phyloP scores from a whole-genome alignment of 2,113 vertebrate species.

The Loxodonta africana region DNA sequence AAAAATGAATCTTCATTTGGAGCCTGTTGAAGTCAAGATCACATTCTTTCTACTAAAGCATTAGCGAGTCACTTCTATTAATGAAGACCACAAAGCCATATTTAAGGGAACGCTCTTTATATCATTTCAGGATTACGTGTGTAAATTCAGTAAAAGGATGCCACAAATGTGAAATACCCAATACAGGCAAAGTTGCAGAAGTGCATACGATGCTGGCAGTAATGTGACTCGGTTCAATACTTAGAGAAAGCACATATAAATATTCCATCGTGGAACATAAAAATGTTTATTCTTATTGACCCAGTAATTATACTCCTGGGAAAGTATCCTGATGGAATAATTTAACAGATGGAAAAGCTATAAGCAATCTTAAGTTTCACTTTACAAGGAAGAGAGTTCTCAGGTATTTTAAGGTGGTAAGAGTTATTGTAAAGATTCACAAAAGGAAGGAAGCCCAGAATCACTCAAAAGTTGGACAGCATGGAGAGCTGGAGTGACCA shows the following conservation, averaged over 20 bases:
- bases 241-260: constrained; percentile 65
- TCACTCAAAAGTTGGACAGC: not conserved
- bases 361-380: not conserved
- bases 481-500: not conserved
- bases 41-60: constrained; percentile 3
- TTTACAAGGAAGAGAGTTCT: not conserved
- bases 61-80: constrained; percentile 28
- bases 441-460: not conserved
- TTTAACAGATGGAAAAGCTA: constrained; percentile 44
- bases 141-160: not conserved
- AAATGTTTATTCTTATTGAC: constrained; percentile 70
- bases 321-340: constrained; percentile 56
- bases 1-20: constrained; percentile 56
- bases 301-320: constrained; percentile 33
- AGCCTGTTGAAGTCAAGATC: not conserved
- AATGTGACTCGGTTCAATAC: constrained; percentile 30
- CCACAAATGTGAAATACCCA: not conserved
- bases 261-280: constrained; percentile 61
- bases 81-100: not conserved
- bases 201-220: not conserved
- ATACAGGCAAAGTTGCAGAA: not conserved
- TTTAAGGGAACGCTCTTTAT: not conserved
- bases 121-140: not conserved
- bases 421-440: not conserved
- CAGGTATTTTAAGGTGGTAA: not conserved